These are phyloP conservation scores for Camponotus fellah DNA, from an alignment of 2,888 invertebrate genomes.

Conservation along the genomic window DNA sequence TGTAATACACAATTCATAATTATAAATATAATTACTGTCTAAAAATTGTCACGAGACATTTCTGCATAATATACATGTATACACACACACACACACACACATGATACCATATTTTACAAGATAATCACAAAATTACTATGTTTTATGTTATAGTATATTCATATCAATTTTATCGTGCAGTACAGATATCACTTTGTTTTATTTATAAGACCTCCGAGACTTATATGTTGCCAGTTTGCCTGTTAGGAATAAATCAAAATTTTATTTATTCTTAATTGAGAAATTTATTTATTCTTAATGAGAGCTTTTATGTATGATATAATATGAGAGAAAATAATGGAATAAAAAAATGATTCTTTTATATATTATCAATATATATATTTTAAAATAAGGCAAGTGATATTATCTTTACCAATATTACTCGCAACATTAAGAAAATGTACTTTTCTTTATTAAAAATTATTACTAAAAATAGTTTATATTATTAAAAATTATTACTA, in stretches of 20 bases:
- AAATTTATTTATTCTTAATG: too few relatives aligned
- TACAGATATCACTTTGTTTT: slow-evolving; percentile 69
- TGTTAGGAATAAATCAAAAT: slow-evolving; percentile 64
- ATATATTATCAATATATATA: neutral
- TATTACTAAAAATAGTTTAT: too few relatives aligned
- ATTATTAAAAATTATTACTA: neutral
- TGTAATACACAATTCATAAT: neutral
- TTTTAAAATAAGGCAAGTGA: neutral
- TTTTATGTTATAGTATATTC: neutral
- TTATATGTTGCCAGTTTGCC: slow-evolving; percentile 84
- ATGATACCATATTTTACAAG: slow-evolving; percentile 26
- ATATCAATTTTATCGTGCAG: neutral
- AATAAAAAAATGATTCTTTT: neutral
- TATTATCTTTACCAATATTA: neutral
- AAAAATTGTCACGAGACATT: neutral
- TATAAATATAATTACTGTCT: slow-evolving; percentile 1
- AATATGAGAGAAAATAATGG: neutral
- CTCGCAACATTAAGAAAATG: neutral
- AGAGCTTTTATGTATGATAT: neutral
- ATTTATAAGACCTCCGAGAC: slow-evolving; percentile 80
- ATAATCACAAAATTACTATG: slow-evolving; percentile 34
- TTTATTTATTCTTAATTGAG: slow-evolving; percentile 14
- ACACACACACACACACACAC: neutral
- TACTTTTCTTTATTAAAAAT: neutral
- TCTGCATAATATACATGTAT: neutral